Conservation (phyloP, 2,113 vertebrate species). For the Labrus mixtus region DNA sequence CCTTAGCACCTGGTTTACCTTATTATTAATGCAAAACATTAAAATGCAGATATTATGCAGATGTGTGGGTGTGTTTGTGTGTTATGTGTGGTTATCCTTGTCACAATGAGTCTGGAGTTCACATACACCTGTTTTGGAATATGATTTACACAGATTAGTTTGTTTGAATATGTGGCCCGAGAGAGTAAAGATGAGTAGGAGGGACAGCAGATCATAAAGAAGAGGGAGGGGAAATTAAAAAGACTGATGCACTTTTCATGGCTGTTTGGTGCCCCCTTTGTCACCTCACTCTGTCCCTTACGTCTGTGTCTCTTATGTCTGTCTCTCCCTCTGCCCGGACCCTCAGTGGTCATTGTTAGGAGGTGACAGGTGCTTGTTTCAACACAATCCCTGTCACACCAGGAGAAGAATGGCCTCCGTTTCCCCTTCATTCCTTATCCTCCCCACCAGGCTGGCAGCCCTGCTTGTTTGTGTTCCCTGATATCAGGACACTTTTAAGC, state of each 20-base stretch:
- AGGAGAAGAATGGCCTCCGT: conserved; percentile 74
- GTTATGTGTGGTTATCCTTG: conserved; percentile 6
- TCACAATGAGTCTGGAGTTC: conserved; percentile 20
- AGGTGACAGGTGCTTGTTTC: conserved; percentile 80
- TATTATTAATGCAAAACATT: conserved; percentile 53
- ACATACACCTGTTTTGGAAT: conserved; percentile 33
- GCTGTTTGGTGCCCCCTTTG: conserved; percentile 36
- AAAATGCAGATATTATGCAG: conserved; percentile 61
- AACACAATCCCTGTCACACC: conserved; percentile 74
- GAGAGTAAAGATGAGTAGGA: conserved; percentile 18
- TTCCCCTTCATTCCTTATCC: conserved; percentile 76
- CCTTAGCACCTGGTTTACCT: conserved; percentile 52
- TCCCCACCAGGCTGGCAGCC: conserved; percentile 59
- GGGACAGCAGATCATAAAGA: conserved; percentile 6
- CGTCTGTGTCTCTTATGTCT: conserved; percentile 22
- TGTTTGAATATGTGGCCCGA: conserved; percentile 55
- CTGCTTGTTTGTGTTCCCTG: conserved; percentile 77
- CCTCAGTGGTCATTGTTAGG: conserved; percentile 72
- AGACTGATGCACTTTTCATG: conserved; percentile 34
- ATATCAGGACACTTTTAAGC: conserved; percentile 75
- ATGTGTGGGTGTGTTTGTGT: conserved; percentile 30
- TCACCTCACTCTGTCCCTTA: conserved; percentile 34
- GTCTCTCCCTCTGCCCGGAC: conserved; percentile 36
- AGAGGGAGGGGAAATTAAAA: conserved; percentile 17
- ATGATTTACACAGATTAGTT: conserved; percentile 55